Conservation (phyloP, 2,888 invertebrate genomes). For the Meloe dianella region DNA sequence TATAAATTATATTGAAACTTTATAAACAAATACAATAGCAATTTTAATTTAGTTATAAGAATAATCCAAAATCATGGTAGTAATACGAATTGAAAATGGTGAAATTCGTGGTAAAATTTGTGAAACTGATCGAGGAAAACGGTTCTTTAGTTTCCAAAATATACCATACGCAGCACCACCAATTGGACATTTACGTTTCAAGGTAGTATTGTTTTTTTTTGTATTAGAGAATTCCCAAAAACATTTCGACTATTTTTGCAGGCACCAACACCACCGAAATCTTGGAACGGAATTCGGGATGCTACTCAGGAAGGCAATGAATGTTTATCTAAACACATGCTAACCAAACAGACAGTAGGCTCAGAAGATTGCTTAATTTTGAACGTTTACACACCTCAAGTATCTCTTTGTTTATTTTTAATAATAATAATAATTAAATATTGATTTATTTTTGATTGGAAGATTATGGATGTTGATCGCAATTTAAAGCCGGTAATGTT, state of each 20-base stretch:
- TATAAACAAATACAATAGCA: too few relatives aligned
- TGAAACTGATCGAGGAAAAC: slow-evolving; percentile 41
- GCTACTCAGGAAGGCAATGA: slow-evolving; percentile 41
- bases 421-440: too few relatives aligned
- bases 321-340: slow-evolving; percentile 39
- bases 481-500: slow-evolving; percentile 56
- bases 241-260: too few relatives aligned
- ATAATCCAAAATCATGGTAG: slow-evolving; percentile 21
- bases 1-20: too few relatives aligned
- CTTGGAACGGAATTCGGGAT: slow-evolving; percentile 44
- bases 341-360: slow-evolving; percentile 35
- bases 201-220: slow-evolving; percentile 40
- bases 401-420: too few relatives aligned
- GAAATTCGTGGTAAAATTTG: slow-evolving; percentile 46
- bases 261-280: slow-evolving; percentile 42
- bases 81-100: slow-evolving; percentile 37
- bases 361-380: slow-evolving; percentile 4
- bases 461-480: too few relatives aligned
- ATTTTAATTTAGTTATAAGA: too few relatives aligned
- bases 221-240: not conserved
- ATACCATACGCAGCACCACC: slow-evolving; percentile 57
- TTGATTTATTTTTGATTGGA: too few relatives aligned
- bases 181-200: slow-evolving; percentile 52
- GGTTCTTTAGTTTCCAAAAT: slow-evolving; percentile 52
- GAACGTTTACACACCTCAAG: slow-evolving; percentile 8